phyloP scores from a whole-genome alignment of 2,797 vertebrate genomes.

The Poecile montanus region DNA sequence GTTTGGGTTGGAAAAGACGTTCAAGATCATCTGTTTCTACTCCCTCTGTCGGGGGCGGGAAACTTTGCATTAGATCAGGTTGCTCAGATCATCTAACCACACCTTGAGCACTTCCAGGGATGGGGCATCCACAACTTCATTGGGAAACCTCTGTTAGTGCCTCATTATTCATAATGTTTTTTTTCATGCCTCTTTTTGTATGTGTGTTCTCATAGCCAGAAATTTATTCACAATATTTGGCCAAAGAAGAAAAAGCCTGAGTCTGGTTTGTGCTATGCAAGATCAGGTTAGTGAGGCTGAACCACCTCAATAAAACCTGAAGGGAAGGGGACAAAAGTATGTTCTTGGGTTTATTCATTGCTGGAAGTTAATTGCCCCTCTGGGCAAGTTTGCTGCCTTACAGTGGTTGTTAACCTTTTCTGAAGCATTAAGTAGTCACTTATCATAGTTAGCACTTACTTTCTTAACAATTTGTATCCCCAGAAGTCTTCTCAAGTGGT shows the following conservation, averaged over 20 bases:
- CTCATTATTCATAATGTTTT: background rate
- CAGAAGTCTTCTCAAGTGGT: background rate
- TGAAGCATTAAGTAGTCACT: background rate
- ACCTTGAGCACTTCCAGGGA: background rate
- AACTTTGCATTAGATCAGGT: background rate
- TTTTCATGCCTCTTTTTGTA: background rate
- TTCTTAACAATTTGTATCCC: background rate
- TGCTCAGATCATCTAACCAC: background rate
- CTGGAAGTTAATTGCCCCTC: background rate
- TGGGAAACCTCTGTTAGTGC: background rate
- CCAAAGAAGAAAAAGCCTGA: background rate
- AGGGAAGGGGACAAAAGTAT: too few species aligned
- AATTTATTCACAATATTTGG: background rate
- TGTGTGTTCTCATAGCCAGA: background rate
- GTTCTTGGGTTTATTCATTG: accelerated
- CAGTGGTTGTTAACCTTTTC: background rate
- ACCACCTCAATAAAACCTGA: background rate
- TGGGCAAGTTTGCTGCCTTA: background rate
- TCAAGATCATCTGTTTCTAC: background rate
- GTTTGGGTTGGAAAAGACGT: background rate
- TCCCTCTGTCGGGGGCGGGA: background rate
- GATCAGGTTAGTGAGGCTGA: background rate
- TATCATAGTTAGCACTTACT: background rate
- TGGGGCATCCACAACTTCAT: background rate
- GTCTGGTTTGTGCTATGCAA: background rate